A percentile compares a stretch with the other conserved stretches of the same genome.
These are phyloP conservation scores for Polydrusus cervinus DNA, from an alignment of 2,888 invertebrate species.

Conservation along the genomic window DNA sequence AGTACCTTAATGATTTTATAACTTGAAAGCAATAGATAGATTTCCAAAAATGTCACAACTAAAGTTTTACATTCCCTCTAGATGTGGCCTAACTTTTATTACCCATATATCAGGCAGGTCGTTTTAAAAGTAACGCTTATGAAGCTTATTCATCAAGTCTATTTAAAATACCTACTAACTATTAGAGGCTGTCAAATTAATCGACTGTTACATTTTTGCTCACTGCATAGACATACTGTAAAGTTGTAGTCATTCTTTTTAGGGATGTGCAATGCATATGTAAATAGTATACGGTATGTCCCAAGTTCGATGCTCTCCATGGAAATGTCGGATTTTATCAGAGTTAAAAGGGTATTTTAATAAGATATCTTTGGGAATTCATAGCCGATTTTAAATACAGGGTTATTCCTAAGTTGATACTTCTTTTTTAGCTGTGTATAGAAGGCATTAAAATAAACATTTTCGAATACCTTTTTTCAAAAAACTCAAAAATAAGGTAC, in stretches of 20 bases:
- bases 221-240: slow-evolving; percentile 4
- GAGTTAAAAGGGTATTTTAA: too few relatives aligned
- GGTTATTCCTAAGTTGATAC: too few relatives aligned
- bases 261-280: too few relatives aligned
- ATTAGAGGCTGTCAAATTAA: background rate
- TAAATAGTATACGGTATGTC: too few relatives aligned
- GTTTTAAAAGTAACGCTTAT: slow-evolving; percentile 8
- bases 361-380: too few relatives aligned
- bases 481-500: too few relatives aligned
- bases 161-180: background rate
- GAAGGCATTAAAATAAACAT: too few relatives aligned
- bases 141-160: background rate
- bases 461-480: too few relatives aligned
- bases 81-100: slow-evolving; percentile 9
- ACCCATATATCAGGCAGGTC: background rate
- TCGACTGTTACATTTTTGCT: slow-evolving; percentile 8
- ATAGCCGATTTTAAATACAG: too few relatives aligned
- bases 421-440: too few relatives aligned
- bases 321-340: too few relatives aligned
- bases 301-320: too few relatives aligned
- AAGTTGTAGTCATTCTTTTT: slow-evolving; percentile 30
- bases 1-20: background rate
- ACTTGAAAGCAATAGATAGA: background rate
- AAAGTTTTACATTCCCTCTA: slow-evolving; percentile 12
- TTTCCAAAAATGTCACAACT: background rate